A percentile compares a stretch with the other conserved stretches of the same genome.
Conservation (phyloP, 2,888 invertebrate genomes). For the Drosophila testacea region DNA sequence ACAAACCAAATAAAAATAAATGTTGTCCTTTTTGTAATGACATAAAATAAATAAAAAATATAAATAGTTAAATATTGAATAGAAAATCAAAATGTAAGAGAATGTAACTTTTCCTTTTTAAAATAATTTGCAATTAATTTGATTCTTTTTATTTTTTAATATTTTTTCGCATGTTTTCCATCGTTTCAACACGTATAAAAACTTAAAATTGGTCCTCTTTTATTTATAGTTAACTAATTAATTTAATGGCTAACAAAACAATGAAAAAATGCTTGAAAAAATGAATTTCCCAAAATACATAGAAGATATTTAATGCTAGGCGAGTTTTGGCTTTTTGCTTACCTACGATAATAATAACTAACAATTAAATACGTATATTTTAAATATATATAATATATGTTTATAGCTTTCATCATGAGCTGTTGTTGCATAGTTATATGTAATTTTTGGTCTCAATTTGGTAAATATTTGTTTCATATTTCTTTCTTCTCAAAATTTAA, state of each 20-base stretch:
- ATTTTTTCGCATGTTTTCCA: conserved; percentile 26
- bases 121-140: conserved; percentile 4
- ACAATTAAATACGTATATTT: conserved; percentile 12
- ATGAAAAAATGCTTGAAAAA: conserved; percentile 44
- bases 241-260: conserved; percentile 23
- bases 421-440: conserved; percentile 26
- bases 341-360: conserved; percentile 19
- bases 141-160: conserved; percentile 19
- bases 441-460: conserved; percentile 75
- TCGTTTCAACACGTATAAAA: conserved; percentile 63
- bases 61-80: neutral
- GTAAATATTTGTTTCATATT: conserved; percentile 36
- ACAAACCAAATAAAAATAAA: conserved; percentile 9
- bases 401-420: conserved; percentile 4
- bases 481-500: conserved; percentile 17
- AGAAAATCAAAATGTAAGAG: neutral
- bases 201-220: conserved; percentile 47
- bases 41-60: conserved; percentile 1
- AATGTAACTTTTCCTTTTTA: too few species aligned
- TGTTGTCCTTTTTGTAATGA: neutral
- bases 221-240: neutral
- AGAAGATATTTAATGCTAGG: conserved; percentile 24
- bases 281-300: conserved; percentile 32
- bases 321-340: conserved; percentile 36
- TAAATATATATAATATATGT: neutral